Conservation (phyloP, 2,797 vertebrate species). For the Crocidura indochinensis region DNA sequence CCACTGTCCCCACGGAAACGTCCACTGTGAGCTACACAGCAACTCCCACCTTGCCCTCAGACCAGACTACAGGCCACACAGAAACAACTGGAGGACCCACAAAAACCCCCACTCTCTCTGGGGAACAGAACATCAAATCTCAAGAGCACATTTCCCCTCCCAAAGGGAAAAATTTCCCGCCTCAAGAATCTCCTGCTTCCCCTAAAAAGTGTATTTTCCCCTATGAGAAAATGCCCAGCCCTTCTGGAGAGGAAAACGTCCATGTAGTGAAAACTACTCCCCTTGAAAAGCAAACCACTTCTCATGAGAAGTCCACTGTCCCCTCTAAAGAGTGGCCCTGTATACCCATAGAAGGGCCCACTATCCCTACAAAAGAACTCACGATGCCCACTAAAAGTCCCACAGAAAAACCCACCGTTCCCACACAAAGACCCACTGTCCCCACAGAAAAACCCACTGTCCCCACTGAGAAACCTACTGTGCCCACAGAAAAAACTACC, state of each 20-base stretch:
- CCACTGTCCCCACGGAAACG: not conserved
- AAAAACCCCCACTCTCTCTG: accelerated
- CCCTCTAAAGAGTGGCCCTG: not conserved
- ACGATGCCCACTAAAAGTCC: accelerated
- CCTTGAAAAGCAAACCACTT: too few relatives aligned
- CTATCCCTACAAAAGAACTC: accelerated
- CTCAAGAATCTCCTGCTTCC: too few relatives aligned
- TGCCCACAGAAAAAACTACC: not conserved
- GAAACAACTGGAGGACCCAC: not conserved
- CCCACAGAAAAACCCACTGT: not conserved
- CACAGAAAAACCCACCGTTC: not conserved
- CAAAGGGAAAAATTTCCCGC: accelerated
- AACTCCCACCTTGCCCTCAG: too few relatives aligned
- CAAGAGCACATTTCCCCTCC: accelerated
- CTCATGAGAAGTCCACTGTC: too few relatives aligned
- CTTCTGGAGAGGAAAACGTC: too few relatives aligned
- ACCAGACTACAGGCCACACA: not conserved
- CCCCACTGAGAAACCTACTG: too few relatives aligned
- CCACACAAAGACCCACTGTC: not conserved
- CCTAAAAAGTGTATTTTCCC: too few relatives aligned
- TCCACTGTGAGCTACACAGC: not conserved
- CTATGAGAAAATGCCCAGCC: too few relatives aligned
- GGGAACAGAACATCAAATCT: not conserved
- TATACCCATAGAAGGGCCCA: not conserved
- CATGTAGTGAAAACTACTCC: too few relatives aligned